Conservation (phyloP, 1,140 invertebrate species). For the Brachionus paranguensis region DNA sequence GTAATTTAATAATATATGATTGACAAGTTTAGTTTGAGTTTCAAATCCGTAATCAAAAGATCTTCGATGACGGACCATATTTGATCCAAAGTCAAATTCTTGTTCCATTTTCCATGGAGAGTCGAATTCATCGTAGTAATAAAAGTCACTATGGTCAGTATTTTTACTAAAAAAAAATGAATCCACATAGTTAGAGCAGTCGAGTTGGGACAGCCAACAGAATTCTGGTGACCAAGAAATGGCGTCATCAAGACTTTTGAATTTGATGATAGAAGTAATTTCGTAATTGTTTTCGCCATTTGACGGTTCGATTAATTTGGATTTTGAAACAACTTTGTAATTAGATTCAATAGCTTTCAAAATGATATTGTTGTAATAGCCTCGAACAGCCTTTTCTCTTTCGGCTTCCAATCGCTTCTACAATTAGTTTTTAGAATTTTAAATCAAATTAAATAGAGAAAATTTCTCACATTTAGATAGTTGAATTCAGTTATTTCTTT, state of each 20-base stretch:
- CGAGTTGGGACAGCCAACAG: background rate
- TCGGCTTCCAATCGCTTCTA: background rate
- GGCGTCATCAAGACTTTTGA: background rate
- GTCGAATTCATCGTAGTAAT: background rate
- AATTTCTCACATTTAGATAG: background rate
- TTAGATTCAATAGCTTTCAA: background rate
- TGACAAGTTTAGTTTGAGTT: background rate
- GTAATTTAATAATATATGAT: background rate
- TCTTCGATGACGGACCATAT: background rate
- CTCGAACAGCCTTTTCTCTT: background rate
- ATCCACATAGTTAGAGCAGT: background rate
- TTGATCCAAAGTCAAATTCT: background rate
- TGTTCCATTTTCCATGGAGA: background rate
- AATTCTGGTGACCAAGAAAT: background rate
- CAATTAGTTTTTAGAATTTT: background rate
- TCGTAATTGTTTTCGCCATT: background rate
- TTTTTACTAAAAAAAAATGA: background rate
- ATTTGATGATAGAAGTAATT: background rate
- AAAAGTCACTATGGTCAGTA: background rate
- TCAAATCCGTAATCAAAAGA: background rate
- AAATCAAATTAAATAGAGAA: background rate
- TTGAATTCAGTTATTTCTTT: background rate
- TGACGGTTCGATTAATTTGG: background rate
- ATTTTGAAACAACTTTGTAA: background rate
- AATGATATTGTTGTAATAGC: constrained; percentile 1